Evolutionary conservation across 2,797 vertebrate genomes (phyloP).

Genomic region (Etheostoma perlongum): DNA sequence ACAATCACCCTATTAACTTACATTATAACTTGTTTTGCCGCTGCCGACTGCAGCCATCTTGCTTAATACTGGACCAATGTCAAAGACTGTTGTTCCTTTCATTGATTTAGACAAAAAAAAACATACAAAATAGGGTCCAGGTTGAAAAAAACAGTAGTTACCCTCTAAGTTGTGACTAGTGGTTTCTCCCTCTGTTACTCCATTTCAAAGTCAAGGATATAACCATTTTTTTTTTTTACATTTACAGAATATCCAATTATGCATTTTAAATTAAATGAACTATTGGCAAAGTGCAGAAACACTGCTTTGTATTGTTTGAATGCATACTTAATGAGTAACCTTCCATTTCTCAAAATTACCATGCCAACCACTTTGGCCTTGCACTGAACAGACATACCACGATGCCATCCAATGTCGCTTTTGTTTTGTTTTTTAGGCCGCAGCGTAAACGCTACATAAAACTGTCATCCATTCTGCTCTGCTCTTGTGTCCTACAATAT

Average conservation of each 20-base stretch:
- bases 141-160: too few relatives aligned
- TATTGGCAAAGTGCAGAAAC: not conserved
- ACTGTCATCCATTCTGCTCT: conserved; percentile 29
- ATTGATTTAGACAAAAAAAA: too few relatives aligned
- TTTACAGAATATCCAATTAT: not conserved
- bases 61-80: too few relatives aligned
- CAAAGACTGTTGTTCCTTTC: too few relatives aligned
- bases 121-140: too few relatives aligned
- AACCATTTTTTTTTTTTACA: not conserved
- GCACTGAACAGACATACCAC: conserved; percentile 13
- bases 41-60: too few relatives aligned
- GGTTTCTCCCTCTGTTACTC: not conserved
- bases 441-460: conserved; percentile 24
- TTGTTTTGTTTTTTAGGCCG: not conserved
- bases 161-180: not conserved
- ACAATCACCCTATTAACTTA: too few relatives aligned
- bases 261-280: not conserved
- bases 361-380: conserved; percentile 14
- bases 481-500: conserved; percentile 1
- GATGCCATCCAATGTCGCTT: conserved; percentile 1
- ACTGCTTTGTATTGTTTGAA: not conserved
- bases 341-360: conserved; percentile 16
- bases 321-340: not conserved
- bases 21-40: too few relatives aligned
- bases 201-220: not conserved